Conservation (phyloP, 2,113 vertebrate genomes). For the Rana temporaria region DNA sequence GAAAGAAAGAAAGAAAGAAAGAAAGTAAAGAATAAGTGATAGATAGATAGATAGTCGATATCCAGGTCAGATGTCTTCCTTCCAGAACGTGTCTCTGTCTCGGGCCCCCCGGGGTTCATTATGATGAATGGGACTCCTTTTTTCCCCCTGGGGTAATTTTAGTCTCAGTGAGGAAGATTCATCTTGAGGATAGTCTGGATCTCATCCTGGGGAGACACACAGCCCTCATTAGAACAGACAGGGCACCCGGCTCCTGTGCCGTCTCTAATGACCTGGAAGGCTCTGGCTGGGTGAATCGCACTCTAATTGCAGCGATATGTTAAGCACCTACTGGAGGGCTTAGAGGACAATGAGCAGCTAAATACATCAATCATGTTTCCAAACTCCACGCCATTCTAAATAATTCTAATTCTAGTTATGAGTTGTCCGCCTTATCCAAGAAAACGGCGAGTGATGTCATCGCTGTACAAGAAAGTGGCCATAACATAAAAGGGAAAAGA, state of each 20-base stretch:
- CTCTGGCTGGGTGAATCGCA: not conserved
- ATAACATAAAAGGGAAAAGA: no score
- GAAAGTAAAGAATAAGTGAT: no score
- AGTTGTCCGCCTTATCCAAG: no score
- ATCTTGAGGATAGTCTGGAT: conserved; percentile 14
- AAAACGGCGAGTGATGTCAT: no score
- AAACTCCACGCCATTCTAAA: not conserved
- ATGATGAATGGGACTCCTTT: conserved; percentile 1
- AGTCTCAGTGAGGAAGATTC: conserved; percentile 9
- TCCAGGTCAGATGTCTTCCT: not conserved
- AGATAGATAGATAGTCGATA: not conserved
- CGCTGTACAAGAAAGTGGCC: no score
- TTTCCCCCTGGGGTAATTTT: conserved; percentile 4
- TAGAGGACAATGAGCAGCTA: not conserved
- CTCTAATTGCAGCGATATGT: conserved; percentile 11
- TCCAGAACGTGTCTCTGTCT: not conserved
- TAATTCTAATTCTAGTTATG: not conserved
- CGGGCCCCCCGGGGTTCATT: conserved; percentile 38
- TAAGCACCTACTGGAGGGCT: not conserved
- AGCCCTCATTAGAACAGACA: conserved; percentile 22
- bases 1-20: no score
- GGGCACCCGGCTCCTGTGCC: not conserved
- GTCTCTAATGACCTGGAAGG: not conserved
- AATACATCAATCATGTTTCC: conserved; percentile 6
- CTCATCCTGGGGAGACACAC: not conserved